phyloP scores from a whole-genome alignment of 2,113 vertebrate genomes.

The Pyrgilauda ruficollis region DNA sequence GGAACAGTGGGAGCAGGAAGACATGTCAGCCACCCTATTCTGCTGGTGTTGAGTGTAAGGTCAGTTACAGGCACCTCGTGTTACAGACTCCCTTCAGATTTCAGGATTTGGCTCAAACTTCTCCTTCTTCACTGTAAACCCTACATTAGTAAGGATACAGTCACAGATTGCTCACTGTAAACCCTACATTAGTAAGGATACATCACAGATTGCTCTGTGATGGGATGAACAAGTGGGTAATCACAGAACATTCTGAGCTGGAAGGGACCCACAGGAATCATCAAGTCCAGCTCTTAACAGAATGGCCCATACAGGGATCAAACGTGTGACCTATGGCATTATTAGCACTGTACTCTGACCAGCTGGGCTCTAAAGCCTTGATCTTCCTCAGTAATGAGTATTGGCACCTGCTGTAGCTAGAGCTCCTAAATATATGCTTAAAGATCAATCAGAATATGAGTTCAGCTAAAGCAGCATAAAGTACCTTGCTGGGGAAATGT shows the following conservation, averaged over 20 bases:
- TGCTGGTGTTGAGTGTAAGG: background rate
- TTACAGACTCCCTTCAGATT: background rate
- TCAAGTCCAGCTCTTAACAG: background rate
- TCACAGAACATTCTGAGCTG: background rate
- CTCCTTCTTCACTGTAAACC: background rate
- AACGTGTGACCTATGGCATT: background rate
- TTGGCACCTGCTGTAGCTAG: background rate
- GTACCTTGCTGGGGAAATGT: background rate
- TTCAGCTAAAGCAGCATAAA: background rate
- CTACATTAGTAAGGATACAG: accelerated
- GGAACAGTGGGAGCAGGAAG: background rate
- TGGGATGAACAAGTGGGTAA: background rate
- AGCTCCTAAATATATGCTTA: background rate
- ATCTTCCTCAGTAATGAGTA: background rate
- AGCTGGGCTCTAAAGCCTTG: background rate
- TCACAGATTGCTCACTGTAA: background rate
- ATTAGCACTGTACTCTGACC: background rate
- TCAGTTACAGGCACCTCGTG: background rate
- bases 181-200: accelerated
- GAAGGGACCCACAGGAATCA: background rate
- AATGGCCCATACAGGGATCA: background rate
- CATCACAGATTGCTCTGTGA: background rate
- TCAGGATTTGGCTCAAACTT: background rate
- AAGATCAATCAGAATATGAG: background rate
- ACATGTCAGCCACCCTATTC: background rate